phyloP scores from a whole-genome alignment of 2,888 invertebrate species.

The Calameuta idolon region DNA sequence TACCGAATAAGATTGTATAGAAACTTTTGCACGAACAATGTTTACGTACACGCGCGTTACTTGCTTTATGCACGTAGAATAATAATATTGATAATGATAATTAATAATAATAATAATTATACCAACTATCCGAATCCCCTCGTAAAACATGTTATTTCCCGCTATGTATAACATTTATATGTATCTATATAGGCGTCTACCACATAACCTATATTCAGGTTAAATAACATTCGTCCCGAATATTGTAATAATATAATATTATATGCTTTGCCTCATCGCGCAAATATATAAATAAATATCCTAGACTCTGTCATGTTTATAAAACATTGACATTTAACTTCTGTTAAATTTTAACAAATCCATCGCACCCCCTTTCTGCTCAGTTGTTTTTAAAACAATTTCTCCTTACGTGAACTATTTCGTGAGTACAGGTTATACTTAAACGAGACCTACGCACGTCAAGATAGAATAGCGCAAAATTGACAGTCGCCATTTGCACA shows the following conservation, averaged over 20 bases:
- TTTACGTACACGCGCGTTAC: not conserved
- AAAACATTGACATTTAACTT: conserved; percentile 64
- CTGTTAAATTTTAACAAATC: conserved; percentile 67
- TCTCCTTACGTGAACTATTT: conserved; percentile 23
- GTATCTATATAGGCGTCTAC: conserved; percentile 42
- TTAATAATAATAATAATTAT: conserved; percentile 41
- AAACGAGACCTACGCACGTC: not conserved
- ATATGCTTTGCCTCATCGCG: conserved; percentile 55
- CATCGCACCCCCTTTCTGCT: conserved; percentile 34
- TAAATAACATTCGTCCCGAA: conserved; percentile 58
- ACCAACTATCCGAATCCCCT: conserved; percentile 52
- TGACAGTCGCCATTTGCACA: not conserved
- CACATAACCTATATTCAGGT: conserved; percentile 52
- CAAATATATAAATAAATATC: conserved; percentile 62
- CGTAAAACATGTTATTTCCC: conserved; percentile 52
- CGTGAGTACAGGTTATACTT: conserved; percentile 10
- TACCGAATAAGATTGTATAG: not conserved
- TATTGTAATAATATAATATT: conserved; percentile 51
- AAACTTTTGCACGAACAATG: not conserved
- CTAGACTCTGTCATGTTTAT: conserved; percentile 65
- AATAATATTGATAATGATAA: conserved; percentile 29
- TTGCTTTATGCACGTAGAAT: not conserved
- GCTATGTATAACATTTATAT: conserved; percentile 51
- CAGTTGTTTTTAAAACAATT: conserved; percentile 51
- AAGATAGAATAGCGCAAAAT: not conserved